phyloP scores from a whole-genome alignment of 2,113 vertebrate genomes.

The Diphyllodes magnificus region DNA sequence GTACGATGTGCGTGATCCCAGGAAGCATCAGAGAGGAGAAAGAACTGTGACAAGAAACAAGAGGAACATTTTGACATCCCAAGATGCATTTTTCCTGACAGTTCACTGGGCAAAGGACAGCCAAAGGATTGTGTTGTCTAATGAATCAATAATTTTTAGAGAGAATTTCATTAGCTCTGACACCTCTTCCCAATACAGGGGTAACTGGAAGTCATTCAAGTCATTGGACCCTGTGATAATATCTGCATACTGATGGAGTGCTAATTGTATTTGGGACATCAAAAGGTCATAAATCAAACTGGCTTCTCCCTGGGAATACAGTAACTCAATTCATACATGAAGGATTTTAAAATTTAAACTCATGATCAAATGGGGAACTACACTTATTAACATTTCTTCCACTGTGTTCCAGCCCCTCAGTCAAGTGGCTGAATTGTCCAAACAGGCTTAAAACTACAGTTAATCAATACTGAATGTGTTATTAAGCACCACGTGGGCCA shows the following conservation, averaged over 20 bases:
- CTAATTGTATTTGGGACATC: conserved; percentile 42
- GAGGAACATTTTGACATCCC: conserved; percentile 7
- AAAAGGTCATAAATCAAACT: conserved; percentile 55
- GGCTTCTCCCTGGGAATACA: conserved; percentile 26
- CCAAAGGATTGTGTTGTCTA: conserved; percentile 55
- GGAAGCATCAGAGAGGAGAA: not conserved
- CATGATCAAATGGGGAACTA: conserved; percentile 35
- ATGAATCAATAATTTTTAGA: conserved; percentile 67
- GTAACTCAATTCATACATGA: not conserved
- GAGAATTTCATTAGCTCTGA: conserved; percentile 71
- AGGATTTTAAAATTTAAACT: conserved; percentile 62
- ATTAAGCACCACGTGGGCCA: conserved; percentile 51
- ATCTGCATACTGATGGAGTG: conserved; percentile 44
- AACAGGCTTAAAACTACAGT: conserved; percentile 55
- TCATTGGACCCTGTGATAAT: conserved; percentile 34
- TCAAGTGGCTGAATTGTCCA: conserved; percentile 66
- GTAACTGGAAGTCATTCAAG: conserved; percentile 68
- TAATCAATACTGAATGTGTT: conserved; percentile 64
- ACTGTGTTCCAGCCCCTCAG: not conserved
- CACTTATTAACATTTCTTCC: conserved; percentile 50
- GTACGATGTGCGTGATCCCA: accelerated
- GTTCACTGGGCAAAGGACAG: conserved; percentile 32
- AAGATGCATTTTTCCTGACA: conserved; percentile 44
- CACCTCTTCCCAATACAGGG: conserved; percentile 44
- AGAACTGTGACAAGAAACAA: not conserved